These are phyloP conservation scores for Dipodomys stephensi DNA, from an alignment of 2,113 vertebrate genomes.

Conservation along the genomic window DNA sequence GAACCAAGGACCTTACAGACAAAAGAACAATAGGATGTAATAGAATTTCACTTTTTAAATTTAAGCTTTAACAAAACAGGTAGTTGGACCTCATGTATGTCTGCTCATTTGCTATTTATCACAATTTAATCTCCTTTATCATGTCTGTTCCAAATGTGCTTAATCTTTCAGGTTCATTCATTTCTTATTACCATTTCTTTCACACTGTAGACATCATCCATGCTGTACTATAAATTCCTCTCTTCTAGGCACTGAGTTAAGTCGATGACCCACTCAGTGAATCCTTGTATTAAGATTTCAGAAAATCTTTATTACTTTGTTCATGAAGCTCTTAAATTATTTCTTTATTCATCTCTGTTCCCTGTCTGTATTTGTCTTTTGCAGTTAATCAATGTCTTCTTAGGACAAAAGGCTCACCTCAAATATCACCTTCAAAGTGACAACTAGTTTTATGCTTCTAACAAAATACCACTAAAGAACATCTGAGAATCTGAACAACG, in stretches of 20 bases:
- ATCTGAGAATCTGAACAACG: background rate
- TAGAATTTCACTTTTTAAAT: background rate
- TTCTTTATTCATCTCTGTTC: background rate
- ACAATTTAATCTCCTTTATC: background rate
- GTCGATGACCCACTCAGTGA: background rate
- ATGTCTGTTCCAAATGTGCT: background rate
- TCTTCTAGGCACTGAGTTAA: background rate
- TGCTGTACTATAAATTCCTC: background rate
- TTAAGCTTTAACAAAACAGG: background rate
- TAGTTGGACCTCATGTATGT: background rate
- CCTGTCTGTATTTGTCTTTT: background rate
- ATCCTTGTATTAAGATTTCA: background rate
- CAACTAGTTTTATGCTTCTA: background rate
- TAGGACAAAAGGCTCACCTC: background rate
- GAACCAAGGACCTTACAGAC: background rate
- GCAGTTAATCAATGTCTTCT: background rate
- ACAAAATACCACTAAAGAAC: background rate
- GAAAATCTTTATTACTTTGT: background rate
- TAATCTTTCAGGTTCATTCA: background rate
- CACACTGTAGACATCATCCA: background rate
- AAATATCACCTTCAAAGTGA: background rate
- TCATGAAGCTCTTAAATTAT: background rate
- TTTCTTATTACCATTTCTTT: background rate
- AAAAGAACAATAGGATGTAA: background rate
- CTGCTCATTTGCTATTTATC: background rate